Base-by-base conservation (phyloP, 2,113 vertebrate genomes). In the Pygathrix nemaeus region DNA sequence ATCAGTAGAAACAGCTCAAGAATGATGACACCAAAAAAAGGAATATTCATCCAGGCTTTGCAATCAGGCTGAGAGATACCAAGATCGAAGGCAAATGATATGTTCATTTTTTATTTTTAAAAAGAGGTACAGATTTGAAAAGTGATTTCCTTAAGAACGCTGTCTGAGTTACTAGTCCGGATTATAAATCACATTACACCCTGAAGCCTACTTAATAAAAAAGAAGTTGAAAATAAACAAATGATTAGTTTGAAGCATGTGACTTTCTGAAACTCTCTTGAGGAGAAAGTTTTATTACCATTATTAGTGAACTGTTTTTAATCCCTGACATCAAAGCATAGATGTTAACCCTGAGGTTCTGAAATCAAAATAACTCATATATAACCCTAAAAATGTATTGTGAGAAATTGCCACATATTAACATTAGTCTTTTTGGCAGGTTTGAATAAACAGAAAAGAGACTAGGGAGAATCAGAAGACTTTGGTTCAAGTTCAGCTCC, bases 291-390 rank as follows among this genome's bases (percentile, higher is more conserved):
- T 97, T 95, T 96, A 96, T 94, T 96, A 90, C 85, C 80, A 92
- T 88, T 98, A 95, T 95, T 95, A 96, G 81, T 93, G 95, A 94
- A 89, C 89, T 95, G 90, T 96, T 96, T 97, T 97, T 96, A 97
- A 96, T 97, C 92, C 88, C n/a, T 78, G 61, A 94, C 93, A 97
- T 96, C 96, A 96, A 97, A 96, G 90, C 88, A 84, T 45, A 83
- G 72, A 82, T 93, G 64, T 96, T 94, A 96, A 93, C 72, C 72
- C 91, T 85, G 80, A 61, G 88, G 64, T 96, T 97, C 88, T 96
- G 43, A 90, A 98, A 95, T 94, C 66, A 89, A 92, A 97, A 97
- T 94, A 96, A 93, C 59, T 40, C 55, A 97, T 66, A 96, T 96
- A 97, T 90, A 86, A 32, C 61, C 61, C 61, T 64, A 64, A 64